These are phyloP conservation scores for Petaurus breviceps DNA, from an alignment of 2,113 vertebrate species.

Conservation along the genomic window DNA sequence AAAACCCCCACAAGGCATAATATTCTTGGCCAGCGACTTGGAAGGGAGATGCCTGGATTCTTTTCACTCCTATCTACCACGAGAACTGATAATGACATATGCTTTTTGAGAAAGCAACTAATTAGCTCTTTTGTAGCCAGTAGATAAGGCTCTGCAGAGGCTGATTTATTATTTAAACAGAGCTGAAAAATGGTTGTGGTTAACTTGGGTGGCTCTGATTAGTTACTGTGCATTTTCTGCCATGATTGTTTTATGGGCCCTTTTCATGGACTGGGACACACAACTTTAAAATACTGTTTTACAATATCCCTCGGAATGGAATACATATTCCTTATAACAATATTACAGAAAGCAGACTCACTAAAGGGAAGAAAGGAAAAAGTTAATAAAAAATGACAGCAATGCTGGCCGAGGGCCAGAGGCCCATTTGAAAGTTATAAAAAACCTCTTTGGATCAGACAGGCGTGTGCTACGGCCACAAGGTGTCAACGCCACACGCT, in stretches of 20 bases:
- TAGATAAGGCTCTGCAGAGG: conserved; percentile 52
- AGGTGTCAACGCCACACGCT: conserved; percentile 81
- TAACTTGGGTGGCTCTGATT: conserved; percentile 61
- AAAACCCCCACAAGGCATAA: not conserved
- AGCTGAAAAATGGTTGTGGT: conserved; percentile 16
- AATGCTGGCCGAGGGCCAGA: conserved; percentile 75
- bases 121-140: conserved; percentile 61
- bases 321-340: conserved; percentile 70
- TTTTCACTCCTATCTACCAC: conserved; percentile 56
- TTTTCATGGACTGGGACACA: conserved; percentile 70
- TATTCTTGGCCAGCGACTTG: not conserved
- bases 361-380: conserved; percentile 62
- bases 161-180: conserved; percentile 39
- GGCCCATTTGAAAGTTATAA: conserved; percentile 80
- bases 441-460: conserved; percentile 81
- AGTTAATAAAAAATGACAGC: conserved; percentile 82
- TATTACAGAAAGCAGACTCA: conserved; percentile 56
- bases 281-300: conserved; percentile 64
- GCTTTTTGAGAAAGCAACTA: conserved; percentile 47
- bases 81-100: conserved; percentile 23
- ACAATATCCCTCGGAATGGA: conserved; percentile 58
- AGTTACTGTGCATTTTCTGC: conserved; percentile 57
- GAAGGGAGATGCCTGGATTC: conserved; percentile 28
- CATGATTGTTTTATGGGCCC: conserved; percentile 64
- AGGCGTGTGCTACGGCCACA: conserved; percentile 81